Conservation (phyloP, 2,888 invertebrate species). For the Drosophila nr. perissopoda region DNA sequence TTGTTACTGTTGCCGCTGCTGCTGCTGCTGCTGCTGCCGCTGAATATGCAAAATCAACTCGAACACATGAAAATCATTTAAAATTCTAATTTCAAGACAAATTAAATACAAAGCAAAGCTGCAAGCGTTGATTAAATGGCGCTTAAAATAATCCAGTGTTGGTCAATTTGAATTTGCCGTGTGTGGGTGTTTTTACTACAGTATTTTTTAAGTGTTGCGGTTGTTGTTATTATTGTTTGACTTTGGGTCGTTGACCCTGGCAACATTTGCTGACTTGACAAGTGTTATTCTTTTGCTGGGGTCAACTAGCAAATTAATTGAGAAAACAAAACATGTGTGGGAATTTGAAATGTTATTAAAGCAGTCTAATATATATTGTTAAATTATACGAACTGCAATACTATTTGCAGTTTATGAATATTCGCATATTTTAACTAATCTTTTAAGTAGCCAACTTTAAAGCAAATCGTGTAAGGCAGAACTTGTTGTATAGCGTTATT, state of each 20-base stretch:
- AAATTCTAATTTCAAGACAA: constrained; percentile 80
- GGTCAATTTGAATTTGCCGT: constrained; percentile 62
- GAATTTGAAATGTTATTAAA: constrained; percentile 1
- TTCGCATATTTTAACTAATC: background rate
- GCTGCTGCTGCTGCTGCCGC: background rate
- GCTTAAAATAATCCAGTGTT: constrained; percentile 69
- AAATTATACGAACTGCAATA: background rate
- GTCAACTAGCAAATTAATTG: constrained; percentile 21
- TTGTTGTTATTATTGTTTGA: constrained; percentile 26
- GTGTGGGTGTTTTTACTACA: constrained; percentile 23
- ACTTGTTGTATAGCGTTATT: background rate
- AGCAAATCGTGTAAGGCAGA: background rate
- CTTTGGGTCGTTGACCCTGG: constrained; percentile 59
- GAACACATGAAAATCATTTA: constrained; percentile 62
- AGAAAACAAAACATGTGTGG: constrained; percentile 29
- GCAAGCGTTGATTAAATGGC: constrained; percentile 76
- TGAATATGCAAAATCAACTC: constrained; percentile 70
- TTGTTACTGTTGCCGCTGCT: too few relatives aligned
- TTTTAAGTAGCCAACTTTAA: background rate
- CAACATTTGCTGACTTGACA: constrained; percentile 40
- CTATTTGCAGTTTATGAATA: background rate
- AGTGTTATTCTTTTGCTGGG: constrained; percentile 46
- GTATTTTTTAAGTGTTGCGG: constrained; percentile 23
- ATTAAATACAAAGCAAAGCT: constrained; percentile 73
- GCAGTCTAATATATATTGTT: background rate